A percentile compares a stretch with the other conserved stretches of the same genome.
phyloP scores from a whole-genome alignment of 2,113 vertebrate genomes.

The Hoplias malabaricus region DNA sequence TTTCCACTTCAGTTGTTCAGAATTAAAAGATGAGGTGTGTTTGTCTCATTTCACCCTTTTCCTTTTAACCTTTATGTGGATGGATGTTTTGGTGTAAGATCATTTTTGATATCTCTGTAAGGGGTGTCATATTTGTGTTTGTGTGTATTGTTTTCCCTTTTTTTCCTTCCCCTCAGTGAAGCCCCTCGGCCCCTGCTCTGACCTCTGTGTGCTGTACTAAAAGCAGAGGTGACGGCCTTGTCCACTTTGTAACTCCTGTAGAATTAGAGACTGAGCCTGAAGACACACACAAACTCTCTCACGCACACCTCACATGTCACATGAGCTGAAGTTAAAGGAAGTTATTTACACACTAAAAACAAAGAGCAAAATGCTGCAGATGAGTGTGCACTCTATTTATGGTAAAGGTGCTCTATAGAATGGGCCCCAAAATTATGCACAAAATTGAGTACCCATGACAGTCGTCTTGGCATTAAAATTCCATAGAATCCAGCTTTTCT shows the following conservation, averaged over 20 bases:
- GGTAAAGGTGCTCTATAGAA: not conserved
- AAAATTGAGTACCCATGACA: not conserved
- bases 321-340: not conserved
- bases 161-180: not conserved
- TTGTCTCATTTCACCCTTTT: not conserved
- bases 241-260: not conserved
- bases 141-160: not conserved
- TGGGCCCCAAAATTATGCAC: not conserved
- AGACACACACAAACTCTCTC: constrained; percentile 1
- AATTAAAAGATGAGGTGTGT: not conserved
- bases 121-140: not conserved
- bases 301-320: not conserved
- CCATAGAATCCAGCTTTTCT: not conserved
- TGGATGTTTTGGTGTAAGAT: not conserved
- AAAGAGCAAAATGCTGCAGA: not conserved
- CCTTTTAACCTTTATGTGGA: constrained; percentile 7
- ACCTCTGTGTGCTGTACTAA: not conserved
- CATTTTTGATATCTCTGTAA: not conserved
- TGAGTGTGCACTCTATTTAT: not conserved
- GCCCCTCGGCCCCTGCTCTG: not conserved
- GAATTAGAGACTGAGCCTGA: not conserved
- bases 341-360: too few species aligned
- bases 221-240: not conserved
- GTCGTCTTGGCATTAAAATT: too few species aligned
- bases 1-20: not conserved